These are phyloP conservation scores for Diadema setosum DNA, from an alignment of 35 echinoderm and acorn worm genomes.

Conservation along the genomic window DNA sequence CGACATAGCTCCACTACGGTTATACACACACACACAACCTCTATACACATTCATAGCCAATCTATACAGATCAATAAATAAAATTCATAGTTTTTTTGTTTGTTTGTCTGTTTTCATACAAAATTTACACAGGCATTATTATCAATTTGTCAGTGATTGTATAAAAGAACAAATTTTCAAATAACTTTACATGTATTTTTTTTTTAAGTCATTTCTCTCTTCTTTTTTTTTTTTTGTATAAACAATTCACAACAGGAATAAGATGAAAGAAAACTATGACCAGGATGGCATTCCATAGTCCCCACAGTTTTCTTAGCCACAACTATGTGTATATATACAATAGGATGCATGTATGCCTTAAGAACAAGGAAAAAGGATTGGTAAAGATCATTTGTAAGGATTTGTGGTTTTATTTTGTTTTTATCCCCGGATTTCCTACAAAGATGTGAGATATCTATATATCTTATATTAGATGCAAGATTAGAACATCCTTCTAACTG, in stretches of 20 bases:
- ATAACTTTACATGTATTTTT: no score
- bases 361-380: not conserved
- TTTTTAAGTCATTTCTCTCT: not conserved
- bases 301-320: not conserved
- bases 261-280: not conserved
- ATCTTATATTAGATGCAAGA: no score
- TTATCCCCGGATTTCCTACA: no score
- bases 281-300: not conserved
- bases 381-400: no score
- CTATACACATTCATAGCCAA: not conserved
- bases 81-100: no score
- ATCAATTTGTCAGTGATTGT: not conserved
- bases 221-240: not conserved
- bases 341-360: not conserved
- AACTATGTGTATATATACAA: not conserved
- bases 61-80: constrained; percentile 10
- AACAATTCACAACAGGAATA: not conserved
- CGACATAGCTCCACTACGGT: no score
- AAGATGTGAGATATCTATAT: no score
- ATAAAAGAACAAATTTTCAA: not conserved
- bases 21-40: not conserved
- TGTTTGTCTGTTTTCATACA: not conserved
- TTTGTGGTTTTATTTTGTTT: no score
- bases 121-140: constrained; percentile 4
- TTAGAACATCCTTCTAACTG: no score